These are phyloP conservation scores for Penelope pileata DNA, from an alignment of 2,113 vertebrate genomes.

Conservation along the genomic window DNA sequence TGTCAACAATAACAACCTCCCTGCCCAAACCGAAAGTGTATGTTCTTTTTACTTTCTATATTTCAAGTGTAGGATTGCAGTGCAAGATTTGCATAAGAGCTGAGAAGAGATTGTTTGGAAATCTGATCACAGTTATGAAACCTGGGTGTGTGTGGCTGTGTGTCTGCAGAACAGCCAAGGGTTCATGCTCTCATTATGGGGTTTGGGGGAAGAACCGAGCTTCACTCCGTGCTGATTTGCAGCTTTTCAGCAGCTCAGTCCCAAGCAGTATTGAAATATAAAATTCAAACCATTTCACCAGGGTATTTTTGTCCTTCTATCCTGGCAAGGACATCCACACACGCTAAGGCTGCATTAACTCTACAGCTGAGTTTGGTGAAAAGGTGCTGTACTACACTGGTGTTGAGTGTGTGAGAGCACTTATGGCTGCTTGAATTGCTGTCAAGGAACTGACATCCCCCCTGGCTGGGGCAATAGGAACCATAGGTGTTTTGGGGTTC, in stretches of 20 bases:
- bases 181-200: background rate
- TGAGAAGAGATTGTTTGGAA: background rate
- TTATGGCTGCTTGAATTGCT: background rate
- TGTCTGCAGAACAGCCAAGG: background rate
- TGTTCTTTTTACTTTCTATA: background rate
- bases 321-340: rapidly evolving
- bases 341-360: background rate
- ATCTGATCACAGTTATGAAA: background rate
- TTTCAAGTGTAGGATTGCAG: background rate
- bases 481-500: background rate
- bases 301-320: background rate
- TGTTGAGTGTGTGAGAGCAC: background rate
- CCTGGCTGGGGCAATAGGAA: background rate
- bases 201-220: background rate
- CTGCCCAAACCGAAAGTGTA: background rate
- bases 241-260: background rate
- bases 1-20: background rate
- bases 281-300: background rate
- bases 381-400: background rate
- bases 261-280: background rate
- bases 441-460: background rate
- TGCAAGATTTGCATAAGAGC: background rate
- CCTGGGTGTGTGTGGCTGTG: rapidly evolving
- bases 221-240: background rate
- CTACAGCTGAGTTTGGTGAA: background rate